phyloP scores from a whole-genome alignment of 2,797 vertebrate species.

The Thalassophryne amazonica region DNA sequence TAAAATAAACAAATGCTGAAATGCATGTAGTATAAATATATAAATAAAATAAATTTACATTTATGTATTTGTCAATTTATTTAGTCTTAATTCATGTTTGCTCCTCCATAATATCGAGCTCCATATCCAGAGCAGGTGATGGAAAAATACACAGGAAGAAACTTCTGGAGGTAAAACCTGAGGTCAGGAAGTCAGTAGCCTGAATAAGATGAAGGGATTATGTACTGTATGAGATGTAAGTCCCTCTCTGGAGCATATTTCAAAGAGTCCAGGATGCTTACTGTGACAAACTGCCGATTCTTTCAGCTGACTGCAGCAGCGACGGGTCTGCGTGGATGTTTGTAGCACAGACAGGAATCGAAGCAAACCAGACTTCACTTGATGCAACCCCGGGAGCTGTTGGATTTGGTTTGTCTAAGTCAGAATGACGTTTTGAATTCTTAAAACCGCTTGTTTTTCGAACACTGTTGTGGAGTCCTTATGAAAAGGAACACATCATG shows the following conservation, averaged over 20 bases:
- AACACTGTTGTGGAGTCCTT: too few relatives aligned
- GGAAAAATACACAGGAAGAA: constrained; percentile 38
- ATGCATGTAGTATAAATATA: too few relatives aligned
- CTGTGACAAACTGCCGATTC: constrained; percentile 65
- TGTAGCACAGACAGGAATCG: constrained; percentile 32
- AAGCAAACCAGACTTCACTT: constrained; percentile 27
- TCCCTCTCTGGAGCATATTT: constrained; percentile 46
- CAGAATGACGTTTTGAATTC: too few relatives aligned
- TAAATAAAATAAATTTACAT: too few relatives aligned
- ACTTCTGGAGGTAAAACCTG: constrained; percentile 7
- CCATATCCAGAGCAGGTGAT: constrained; percentile 4
- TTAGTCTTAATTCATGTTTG: neutral
- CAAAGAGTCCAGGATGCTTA: constrained; percentile 48
- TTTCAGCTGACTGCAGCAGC: constrained; percentile 30
- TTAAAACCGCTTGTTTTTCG: too few relatives aligned
- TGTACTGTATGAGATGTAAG: constrained; percentile 41
- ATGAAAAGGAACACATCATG: too few relatives aligned
- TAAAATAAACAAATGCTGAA: too few relatives aligned
- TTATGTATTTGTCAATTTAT: too few relatives aligned
- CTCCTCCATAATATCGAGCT: too few relatives aligned
- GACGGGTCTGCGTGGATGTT: constrained; percentile 31
- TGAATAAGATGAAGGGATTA: constrained; percentile 37
- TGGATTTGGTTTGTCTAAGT: too few relatives aligned
- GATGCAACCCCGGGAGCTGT: too few relatives aligned
- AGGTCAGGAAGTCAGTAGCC: constrained; percentile 52